phyloP scores from a whole-genome alignment of 2,113 vertebrate species.

The Cyrtonyx montezumae region DNA sequence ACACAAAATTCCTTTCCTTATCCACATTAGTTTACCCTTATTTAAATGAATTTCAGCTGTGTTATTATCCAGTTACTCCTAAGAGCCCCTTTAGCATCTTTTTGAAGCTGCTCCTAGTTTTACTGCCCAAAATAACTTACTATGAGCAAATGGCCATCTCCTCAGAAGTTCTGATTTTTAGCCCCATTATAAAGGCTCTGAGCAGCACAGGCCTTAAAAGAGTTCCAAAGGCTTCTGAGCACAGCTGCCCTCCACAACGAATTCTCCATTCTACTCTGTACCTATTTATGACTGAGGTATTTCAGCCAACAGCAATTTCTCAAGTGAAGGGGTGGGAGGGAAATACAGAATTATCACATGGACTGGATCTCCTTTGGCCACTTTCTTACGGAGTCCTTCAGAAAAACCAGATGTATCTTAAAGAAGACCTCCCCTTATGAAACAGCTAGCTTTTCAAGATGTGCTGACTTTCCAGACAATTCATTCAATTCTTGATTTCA shows the following conservation, averaged over 20 bases:
- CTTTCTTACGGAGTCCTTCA: background rate
- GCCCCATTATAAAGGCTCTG: background rate
- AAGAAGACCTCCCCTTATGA: background rate
- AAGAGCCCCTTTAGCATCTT: background rate
- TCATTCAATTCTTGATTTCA: background rate
- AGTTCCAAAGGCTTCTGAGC: background rate
- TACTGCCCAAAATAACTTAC: background rate
- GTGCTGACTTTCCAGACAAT: background rate
- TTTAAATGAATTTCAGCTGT: background rate
- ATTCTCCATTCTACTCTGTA: background rate
- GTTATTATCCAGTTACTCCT: background rate
- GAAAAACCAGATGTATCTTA: background rate
- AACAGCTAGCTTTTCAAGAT: background rate
- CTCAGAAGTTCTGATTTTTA: background rate
- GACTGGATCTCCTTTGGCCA: background rate
- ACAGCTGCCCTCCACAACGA: background rate
- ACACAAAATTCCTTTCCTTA: background rate
- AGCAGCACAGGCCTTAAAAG: background rate
- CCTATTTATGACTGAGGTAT: too few relatives aligned
- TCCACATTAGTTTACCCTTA: background rate
- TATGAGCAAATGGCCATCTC: background rate
- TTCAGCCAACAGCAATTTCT: too few relatives aligned
- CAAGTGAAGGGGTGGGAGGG: too few relatives aligned
- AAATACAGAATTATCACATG: background rate
- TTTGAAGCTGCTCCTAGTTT: background rate